Base-by-base conservation (phyloP, 2,113 vertebrate species). In the Peromyscus leucopus region DNA sequence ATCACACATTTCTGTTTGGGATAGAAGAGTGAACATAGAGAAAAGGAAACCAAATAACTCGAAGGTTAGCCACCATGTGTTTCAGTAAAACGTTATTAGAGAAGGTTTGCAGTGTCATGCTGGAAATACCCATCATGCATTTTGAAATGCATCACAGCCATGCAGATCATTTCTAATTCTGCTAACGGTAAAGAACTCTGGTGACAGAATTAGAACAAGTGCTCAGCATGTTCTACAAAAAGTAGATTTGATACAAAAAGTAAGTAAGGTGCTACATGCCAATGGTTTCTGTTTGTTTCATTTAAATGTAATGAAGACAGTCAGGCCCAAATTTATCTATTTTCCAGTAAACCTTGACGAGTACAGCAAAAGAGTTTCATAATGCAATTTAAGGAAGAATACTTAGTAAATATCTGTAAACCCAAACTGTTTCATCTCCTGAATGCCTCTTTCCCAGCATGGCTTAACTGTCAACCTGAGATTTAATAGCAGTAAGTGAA, bases 1-100 rank as follows among this genome's bases (percentile, higher is more conserved):
- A 97, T 84, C 98, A 98, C 91, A 92, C 92, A 36, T 65, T 95
- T 99, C 98, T 99, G 98, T 98, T 97, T 97, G 98, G 99, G 96
- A 98, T 96, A 98, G 92, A 97, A 96, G 98, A 98, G 87, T 95
- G 95, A 97, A 95, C 89, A 98, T n/a, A 98, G 96, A 94, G 92
- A 96, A 91, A 97, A 97, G 75, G 59, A 97, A 96, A 97, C 84
- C 79, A 97, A 98, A 96, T 33, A 72, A 89, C 79, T 82, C 96
- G 89, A 96, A 97, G 96, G 86, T 92, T 82, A 98, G 97, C 71
- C 72, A 93, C 48, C 48, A 42, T 5, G 78, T 94, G 89, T 91
- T 93, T 89, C 95, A 82, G 89, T 72, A 33, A 85, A 97, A 92
- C 46, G 92, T 97, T 97, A 96, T 97, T 97, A 96, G 96, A 59